Evolutionary conservation across 2,797 vertebrate genomes (phyloP), one percentile per base, ranked within the genome.

Genomic region (Protonibea diacanthus): DNA sequence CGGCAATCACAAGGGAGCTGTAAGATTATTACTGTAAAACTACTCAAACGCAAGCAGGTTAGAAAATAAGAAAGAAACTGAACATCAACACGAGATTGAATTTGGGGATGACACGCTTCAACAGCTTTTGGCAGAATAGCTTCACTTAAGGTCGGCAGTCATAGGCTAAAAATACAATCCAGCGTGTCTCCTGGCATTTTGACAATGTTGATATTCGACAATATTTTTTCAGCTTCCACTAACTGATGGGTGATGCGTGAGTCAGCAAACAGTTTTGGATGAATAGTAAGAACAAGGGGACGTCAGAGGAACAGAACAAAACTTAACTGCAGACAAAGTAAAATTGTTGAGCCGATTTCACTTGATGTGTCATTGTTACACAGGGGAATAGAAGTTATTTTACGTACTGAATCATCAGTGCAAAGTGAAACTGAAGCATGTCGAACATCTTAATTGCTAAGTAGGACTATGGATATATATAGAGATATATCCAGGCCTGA

Each of bases 11-110:
- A 12, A 71, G 84, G 84, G 86, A 90, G 76, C 84, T 69, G 64
- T 60, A 59, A 75, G 80, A 88, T 84, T 83, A 89, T 87, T 79
- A 80, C 78, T 81, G 83, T 83, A 85, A 81, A 90, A 83, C 63
- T 42, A 65, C 62, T 90, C 27, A 3, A 69, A 78, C 77, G 70
- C 80, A 67, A 78, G 78, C 78, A 73, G 77, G 84, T 81, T 88
- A 87, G 64, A 85, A 86, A 38, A 86, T 65, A 71, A 91, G 83
- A 73, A 83, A 71, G 72, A 81, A 68, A 58, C 3, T 17, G 17
- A 83, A 60, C 53, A 77, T 73, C 59, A 18, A 48, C 77, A 53
- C 27, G 21, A 83, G 76, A 74, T 20, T 49, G 20, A 78, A 48
- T 78, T 47, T 18, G 63, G 70, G 47, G 64, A 47, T n/a, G 62